phyloP scores from a whole-genome alignment of 2,888 invertebrate species.

The Chironomus riparius region DNA sequence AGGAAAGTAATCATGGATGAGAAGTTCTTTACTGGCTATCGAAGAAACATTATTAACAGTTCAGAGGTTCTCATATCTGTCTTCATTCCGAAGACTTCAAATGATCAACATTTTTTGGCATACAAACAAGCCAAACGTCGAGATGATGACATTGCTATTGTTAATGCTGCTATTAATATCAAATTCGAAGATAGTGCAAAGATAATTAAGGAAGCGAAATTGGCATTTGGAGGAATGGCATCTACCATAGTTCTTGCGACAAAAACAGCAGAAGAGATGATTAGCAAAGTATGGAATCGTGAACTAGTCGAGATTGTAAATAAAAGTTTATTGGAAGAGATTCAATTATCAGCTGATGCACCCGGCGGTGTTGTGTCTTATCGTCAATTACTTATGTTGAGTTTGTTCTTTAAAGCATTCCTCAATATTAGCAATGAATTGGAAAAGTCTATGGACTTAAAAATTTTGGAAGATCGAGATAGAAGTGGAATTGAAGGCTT shows the following conservation, averaged over 20 bases:
- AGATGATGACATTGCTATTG: slow-evolving; percentile 94
- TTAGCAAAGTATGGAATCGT: slow-evolving; percentile 55
- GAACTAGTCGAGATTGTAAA: slow-evolving; percentile 52
- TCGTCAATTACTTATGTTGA: slow-evolving; percentile 64
- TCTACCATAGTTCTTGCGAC: slow-evolving; percentile 68
- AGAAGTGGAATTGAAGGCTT: slow-evolving; percentile 40
- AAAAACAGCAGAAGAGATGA: slow-evolving; percentile 52
- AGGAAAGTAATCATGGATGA: slow-evolving; percentile 61
- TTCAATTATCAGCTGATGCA: slow-evolving; percentile 64
- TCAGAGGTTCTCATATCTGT: slow-evolving; percentile 79
- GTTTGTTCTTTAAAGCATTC: slow-evolving; percentile 64
- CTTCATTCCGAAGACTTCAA: slow-evolving; percentile 61
- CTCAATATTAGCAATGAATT: slow-evolving; percentile 50
- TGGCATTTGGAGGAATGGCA: slow-evolving; percentile 91
- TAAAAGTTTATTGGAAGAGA: slow-evolving; percentile 57
- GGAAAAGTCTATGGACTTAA: slow-evolving; percentile 32
- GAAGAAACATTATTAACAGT: slow-evolving; percentile 60
- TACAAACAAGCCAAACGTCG: slow-evolving; percentile 86
- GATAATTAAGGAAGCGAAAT: slow-evolving; percentile 51
- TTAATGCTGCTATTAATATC: slow-evolving; percentile 75
- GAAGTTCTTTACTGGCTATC: slow-evolving; percentile 77
- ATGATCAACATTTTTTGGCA: slow-evolving; percentile 67
- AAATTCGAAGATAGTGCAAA: slow-evolving; percentile 45
- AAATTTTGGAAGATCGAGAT: slow-evolving; percentile 36
- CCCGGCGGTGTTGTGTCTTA: slow-evolving; percentile 80